Conservation (phyloP, 2,888 invertebrate genomes). For the Nycteola revayana region DNA sequence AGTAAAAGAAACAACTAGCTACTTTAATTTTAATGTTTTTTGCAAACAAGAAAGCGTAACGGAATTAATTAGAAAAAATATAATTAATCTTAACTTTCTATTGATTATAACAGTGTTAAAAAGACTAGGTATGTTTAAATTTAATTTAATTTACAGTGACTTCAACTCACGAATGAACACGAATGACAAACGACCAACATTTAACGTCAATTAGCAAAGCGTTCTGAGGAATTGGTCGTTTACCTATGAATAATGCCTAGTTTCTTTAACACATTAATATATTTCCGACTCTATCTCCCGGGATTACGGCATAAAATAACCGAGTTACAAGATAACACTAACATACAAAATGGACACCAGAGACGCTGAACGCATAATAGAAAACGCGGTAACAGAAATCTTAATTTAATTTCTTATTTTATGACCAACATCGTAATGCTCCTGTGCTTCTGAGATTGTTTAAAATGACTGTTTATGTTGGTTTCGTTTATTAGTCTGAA, state of each 20-base stretch:
- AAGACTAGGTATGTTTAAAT: conserved; percentile 13
- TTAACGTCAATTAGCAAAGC: conserved; percentile 71
- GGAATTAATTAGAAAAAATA: too few relatives aligned
- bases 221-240: conserved; percentile 45
- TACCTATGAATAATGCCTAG: conserved; percentile 48
- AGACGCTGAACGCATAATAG: conserved; percentile 25
- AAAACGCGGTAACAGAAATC: conserved; percentile 14
- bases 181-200: conserved; percentile 63
- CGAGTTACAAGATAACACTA: too few relatives aligned
- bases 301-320: too few relatives aligned
- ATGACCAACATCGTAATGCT: conserved; percentile 14
- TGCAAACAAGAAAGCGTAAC: too few relatives aligned
- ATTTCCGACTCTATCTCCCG: conserved; percentile 32
- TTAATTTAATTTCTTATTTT: conserved; percentile 23
- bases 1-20: too few relatives aligned
- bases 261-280: conserved; percentile 19
- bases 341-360: neutral
- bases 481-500: too few relatives aligned
- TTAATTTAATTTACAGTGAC: conserved; percentile 45
- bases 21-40: too few relatives aligned
- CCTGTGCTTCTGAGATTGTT: too few relatives aligned
- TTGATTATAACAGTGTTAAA: too few relatives aligned
- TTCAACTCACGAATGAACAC: conserved; percentile 50
- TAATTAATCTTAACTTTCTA: too few relatives aligned
- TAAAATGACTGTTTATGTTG: too few relatives aligned